Evolutionary conservation across 2,113 vertebrate genomes (phyloP), one percentile per base, ranked within the genome.

Genomic region (Oxyura jamaicensis): DNA sequence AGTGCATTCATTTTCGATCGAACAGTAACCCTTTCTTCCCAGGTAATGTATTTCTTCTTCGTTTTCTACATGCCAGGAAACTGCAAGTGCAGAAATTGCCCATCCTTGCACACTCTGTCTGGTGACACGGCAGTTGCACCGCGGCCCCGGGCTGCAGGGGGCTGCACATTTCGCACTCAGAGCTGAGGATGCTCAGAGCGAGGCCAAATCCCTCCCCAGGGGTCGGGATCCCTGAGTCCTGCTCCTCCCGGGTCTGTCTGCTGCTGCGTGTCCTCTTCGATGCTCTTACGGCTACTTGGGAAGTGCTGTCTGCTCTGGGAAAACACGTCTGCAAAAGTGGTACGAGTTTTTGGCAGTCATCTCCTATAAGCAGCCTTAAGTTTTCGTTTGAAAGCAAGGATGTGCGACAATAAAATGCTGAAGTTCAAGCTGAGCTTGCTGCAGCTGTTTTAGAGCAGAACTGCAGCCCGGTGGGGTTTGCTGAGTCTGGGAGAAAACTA

Each of bases 21-120:
- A 76, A 93, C 96, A 94, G 66, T 96, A 96, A 95, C 96, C 95
- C 97, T 96, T 96, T 96, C 86, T 91, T 94, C 78, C 66, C 93
- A 73, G 83, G 75, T 86, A 29, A 80, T 90, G 5, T 63, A 72
- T 93, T 86, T 44, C 22, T 25, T 79, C 73, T 39, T 82, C 52
- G 3, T 91, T 90, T 78, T 71, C n/a, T 59, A 22, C 12, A 33
- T 75, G 56, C 86, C 68, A 17, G 33, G 58, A 48, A 35, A 35
- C 22, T 79, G 23, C 31, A 29, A 21, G 36, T 8, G 29, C 39
- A 44, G 65, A 44, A 39, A 3, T 26, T 14, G 8, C 42, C 5
- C 0, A 28, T 42, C 65, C 56, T 44, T 44, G 33, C 65, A 39
- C 11, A 68, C 25, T 60, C 86, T 7, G 3, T 42, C 59, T 26